Evolutionary conservation across 1,140 invertebrate genomes (phyloP), one percentile per base, ranked within the genome.

Genomic region (Druon quercuslanigerum): DNA sequence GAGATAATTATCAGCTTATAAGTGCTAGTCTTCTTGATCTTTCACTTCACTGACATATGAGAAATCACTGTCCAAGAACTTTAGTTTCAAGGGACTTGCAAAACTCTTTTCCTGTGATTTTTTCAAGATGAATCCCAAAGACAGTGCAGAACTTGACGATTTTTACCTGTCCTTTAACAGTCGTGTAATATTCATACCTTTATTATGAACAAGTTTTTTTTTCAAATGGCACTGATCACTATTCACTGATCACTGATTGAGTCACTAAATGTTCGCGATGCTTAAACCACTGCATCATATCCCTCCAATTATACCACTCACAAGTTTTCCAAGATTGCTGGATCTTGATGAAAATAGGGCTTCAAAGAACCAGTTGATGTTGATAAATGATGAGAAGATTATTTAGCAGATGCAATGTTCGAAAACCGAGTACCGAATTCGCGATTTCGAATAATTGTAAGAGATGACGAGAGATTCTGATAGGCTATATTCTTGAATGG

Each of bases 1-100:
- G 20, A 74, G 80, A 87, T 86, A 87, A 88, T 88, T 87, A 87
- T 83, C 77, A 84, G 80, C 77, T 84, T 85, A 85, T 86, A 84
- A 86, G 71, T 79, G 77, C 74, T 79, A 56, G 75, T 80, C 79
- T 77, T 74, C 76, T 82, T 76, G 77, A 74, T 19, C 72, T 57
- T 74, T 82, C 50, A 8, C 75, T 77, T 52, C 71, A 71, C 54
- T 60, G 50, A 46, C 40, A 6, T 6, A 46, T 9, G 8, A 9
- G 40, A 46, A 73, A 71, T 73, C 50, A 79, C 51, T 74, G 73
- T 75, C 70, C 33, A 71, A 74, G 52, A 14, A 50, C 71, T 25
- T 60, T 60, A 13, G 25, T 33, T 33, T 60, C 16, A 46, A 33
- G 25, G 25, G 25, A 46, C 40, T 46, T 46, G 40, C 4, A 11